Conservation (phyloP, 2,113 vertebrate genomes). For the human region GRCh38 chr2:163586001-163586500, state of each 20-base stretch:
- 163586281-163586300: neutral
- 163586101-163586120: neutral
- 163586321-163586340: neutral
- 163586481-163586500: neutral
- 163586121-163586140: neutral
- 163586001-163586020: neutral
- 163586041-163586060: neutral
- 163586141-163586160: neutral
- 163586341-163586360: neutral
- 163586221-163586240: neutral
- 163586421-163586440: neutral
- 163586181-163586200: neutral
- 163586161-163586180: neutral
- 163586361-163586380: neutral
- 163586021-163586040: neutral
- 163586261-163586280: neutral
- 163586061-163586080: neutral
- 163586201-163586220: neutral
- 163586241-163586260: neutral
- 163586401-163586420: neutral
- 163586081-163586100: neutral
- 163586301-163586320: neutral
- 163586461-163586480: neutral
- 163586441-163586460: neutral
- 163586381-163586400: neutral